Conservation (phyloP, 2,113 vertebrate genomes). For the Protobothrops mucrosquamatus region DNA sequence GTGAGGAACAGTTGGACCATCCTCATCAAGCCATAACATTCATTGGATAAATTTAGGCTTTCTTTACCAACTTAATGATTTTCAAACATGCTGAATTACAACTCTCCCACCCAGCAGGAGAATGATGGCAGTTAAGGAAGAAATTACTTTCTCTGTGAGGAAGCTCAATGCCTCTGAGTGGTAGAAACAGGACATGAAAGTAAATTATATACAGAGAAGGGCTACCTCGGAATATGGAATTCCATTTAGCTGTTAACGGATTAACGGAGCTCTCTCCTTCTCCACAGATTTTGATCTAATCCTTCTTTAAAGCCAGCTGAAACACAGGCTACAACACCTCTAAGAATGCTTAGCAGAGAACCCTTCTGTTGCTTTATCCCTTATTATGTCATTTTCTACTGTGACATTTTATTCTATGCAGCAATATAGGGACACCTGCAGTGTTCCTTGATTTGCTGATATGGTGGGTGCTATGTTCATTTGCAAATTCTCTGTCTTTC, state of each 20-base stretch:
- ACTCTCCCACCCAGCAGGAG: not conserved
- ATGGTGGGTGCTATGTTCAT: not conserved
- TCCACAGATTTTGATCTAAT: not conserved
- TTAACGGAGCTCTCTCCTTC: not conserved
- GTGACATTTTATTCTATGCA: not conserved
- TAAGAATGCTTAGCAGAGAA: not conserved
- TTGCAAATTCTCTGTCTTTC: not conserved
- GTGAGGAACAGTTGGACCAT: not conserved
- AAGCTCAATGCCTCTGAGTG: not conserved
- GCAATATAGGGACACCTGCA: not conserved
- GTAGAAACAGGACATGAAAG: not conserved
- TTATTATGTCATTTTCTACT: not conserved
- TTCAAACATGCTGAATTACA: not conserved
- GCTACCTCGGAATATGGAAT: not conserved
- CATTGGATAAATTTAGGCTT: not conserved
- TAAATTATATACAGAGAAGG: not conserved
- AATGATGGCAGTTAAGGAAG: not conserved
- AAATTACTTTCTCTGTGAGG: not conserved
- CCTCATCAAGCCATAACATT: not conserved
- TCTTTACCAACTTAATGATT: not conserved
- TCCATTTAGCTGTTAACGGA: not conserved
- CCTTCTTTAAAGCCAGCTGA: not conserved
- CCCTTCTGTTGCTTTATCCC: not conserved
- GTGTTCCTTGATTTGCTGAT: not conserved
- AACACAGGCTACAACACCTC: not conserved